Conservation (phyloP, 2,797 vertebrate genomes). For the Tragelaphus oryx region DNA sequence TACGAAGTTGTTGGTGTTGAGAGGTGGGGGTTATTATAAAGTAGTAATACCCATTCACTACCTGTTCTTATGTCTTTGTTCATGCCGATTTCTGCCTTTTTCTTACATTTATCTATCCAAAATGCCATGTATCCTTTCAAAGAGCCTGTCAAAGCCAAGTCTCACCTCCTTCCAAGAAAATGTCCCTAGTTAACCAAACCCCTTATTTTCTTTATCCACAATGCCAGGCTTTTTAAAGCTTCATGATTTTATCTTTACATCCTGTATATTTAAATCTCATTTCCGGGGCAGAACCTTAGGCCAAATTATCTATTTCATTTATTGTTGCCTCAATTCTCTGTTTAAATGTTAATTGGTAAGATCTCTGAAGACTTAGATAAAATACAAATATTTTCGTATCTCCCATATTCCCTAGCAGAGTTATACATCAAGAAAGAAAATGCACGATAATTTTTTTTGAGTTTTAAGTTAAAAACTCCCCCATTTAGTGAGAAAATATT, state of each 20-base stretch:
- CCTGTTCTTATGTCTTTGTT: neutral
- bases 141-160: neutral
- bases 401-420: neutral
- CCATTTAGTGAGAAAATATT: neutral
- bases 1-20: neutral
- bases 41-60: neutral
- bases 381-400: neutral
- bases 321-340: neutral
- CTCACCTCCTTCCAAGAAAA: neutral
- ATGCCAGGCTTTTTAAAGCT: neutral
- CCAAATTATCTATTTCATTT: neutral
- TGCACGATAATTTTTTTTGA: neutral
- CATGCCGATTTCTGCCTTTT: neutral
- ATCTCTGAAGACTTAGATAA: neutral
- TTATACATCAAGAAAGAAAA: neutral
- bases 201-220: neutral
- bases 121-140: neutral
- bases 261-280: neutral
- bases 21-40: neutral
- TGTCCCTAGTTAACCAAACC: neutral
- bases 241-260: neutral
- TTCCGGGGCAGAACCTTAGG: neutral
- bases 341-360: slow-evolving; percentile 12
- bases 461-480: neutral
- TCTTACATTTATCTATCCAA: neutral